These are phyloP conservation scores for Squalus acanthias DNA, from an alignment of 2,797 vertebrate genomes.

Conservation along the genomic window DNA sequence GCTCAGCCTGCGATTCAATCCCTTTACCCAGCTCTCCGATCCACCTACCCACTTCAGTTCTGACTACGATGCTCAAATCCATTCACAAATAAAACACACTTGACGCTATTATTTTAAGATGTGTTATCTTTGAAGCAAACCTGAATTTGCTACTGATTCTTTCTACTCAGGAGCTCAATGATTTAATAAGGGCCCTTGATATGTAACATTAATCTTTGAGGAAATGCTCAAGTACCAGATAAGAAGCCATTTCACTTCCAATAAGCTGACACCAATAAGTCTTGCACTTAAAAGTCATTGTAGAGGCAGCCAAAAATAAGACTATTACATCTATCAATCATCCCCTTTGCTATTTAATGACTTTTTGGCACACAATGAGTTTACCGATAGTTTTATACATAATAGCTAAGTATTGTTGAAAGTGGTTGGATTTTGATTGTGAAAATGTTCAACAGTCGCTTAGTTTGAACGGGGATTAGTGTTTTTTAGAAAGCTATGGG, in stretches of 20 bases:
- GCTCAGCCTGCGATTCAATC: not conserved
- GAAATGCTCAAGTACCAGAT: not conserved
- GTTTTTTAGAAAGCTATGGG: not conserved
- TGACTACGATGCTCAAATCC: not conserved
- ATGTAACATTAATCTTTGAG: not conserved
- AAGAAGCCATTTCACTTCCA: not conserved
- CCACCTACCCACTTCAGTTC: not conserved
- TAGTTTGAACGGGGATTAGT: not conserved
- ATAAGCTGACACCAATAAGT: not conserved
- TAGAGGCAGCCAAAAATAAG: not conserved
- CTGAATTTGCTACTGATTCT: not conserved
- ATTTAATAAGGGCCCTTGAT: too few species aligned
- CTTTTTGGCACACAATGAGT: not conserved
- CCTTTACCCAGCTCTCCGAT: not conserved
- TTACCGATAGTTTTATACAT: not conserved
- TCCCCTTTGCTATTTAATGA: not conserved
- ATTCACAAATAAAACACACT: not conserved
- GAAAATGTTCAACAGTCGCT: not conserved
- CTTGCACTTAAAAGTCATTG: not conserved
- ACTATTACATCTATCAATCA: not conserved
- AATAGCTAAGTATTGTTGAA: not conserved
- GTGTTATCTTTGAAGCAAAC: not conserved
- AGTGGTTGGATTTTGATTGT: not conserved
- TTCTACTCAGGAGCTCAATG: not conserved
- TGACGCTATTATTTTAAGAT: not conserved